Evolutionary conservation across 64 coral and sea anemone species (phyloP).

Genomic region (Stichodactyla helianthus): DNA sequence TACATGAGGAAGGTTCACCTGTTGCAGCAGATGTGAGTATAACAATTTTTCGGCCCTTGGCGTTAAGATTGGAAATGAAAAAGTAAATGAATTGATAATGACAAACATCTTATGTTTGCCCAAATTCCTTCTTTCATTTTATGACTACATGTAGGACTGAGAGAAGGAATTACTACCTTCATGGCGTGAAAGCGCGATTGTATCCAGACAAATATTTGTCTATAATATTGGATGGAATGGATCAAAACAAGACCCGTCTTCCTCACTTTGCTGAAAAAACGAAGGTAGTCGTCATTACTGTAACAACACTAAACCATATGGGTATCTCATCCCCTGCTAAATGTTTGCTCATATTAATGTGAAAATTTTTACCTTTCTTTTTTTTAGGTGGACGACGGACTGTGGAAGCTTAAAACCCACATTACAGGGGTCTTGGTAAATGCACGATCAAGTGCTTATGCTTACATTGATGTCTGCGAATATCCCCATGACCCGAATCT

Average conservation of each 20-base stretch:
- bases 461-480: neutral
- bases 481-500: neutral
- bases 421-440: neutral
- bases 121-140: too few species aligned
- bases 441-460: neutral
- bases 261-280: conserved; percentile 1
- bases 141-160: neutral
- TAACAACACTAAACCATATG: too few species aligned
- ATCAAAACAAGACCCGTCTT: conserved; percentile 34
- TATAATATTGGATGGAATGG: conserved; percentile 34
- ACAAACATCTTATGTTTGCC: too few species aligned
- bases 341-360: too few species aligned
- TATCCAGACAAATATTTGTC: conserved; percentile 27
- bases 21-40: neutral
- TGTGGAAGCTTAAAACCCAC: neutral
- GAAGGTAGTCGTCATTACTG: too few species aligned
- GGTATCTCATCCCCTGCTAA: too few species aligned
- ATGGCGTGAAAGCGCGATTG: neutral
- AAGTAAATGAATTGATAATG: too few species aligned
- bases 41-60: too few species aligned
- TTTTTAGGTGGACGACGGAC: too few species aligned
- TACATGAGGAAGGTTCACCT: conserved; percentile 1
- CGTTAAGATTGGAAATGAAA: too few species aligned
- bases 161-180: conserved; percentile 11
- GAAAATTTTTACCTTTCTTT: too few species aligned